phyloP scores from a whole-genome alignment of 1,140 invertebrate species.

The Calosoma granatense region DNA sequence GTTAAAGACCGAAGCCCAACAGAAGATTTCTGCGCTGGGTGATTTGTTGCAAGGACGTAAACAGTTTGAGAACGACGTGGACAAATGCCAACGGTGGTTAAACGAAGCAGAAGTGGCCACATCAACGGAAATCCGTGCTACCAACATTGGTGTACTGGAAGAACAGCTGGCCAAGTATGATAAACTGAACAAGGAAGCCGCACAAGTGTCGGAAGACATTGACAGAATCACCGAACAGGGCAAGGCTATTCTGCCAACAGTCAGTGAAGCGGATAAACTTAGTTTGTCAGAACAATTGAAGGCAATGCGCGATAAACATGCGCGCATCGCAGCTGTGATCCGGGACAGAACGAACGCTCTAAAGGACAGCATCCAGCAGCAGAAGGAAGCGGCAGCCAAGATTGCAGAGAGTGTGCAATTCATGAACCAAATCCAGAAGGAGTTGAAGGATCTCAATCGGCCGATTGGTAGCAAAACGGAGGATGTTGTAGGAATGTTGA shows the following conservation, averaged over 20 bases:
- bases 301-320: constrained; percentile 64
- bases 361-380: constrained; percentile 63
- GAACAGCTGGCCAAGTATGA: constrained; percentile 79
- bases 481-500: constrained; percentile 68
- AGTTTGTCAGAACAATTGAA: constrained; percentile 68
- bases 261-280: constrained; percentile 77
- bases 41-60: constrained; percentile 65
- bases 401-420: constrained; percentile 71
- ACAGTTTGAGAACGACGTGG: constrained; percentile 68
- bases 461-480: constrained; percentile 77
- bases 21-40: constrained; percentile 59
- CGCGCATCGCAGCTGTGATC: constrained; percentile 59
- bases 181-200: constrained; percentile 63
- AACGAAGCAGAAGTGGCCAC: constrained; percentile 78
- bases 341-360: constrained; percentile 62
- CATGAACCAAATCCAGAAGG: constrained; percentile 67
- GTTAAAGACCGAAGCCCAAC: constrained; percentile 57
- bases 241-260: constrained; percentile 65
- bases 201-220: constrained; percentile 56
- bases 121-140: constrained; percentile 63
- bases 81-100: constrained; percentile 73
- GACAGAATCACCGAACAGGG: constrained; percentile 65
- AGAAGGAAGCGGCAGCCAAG: constrained; percentile 64
- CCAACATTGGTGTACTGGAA: constrained; percentile 67
- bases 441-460: constrained; percentile 70